Conservation (phyloP, 2,888 invertebrate genomes). For the Poecilus cupreus region DNA sequence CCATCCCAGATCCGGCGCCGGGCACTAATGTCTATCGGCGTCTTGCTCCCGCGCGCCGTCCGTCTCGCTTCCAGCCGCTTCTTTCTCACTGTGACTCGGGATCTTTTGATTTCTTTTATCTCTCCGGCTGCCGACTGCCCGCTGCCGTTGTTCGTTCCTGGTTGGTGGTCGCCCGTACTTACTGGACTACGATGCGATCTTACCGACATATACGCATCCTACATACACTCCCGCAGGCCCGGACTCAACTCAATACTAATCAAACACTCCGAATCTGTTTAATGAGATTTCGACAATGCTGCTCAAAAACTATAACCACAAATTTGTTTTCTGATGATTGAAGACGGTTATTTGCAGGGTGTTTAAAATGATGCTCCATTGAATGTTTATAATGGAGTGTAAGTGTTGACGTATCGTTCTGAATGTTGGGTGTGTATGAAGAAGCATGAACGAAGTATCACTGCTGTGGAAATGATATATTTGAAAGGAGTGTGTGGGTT, state of each 20-base stretch:
- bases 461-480: too few species aligned
- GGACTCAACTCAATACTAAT: background rate
- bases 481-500: too few species aligned
- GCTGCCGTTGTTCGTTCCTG: background rate
- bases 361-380: too few species aligned
- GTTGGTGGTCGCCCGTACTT: background rate
- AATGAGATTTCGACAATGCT: too few species aligned
- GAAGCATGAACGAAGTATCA: too few species aligned
- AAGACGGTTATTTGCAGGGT: too few species aligned
- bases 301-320: too few species aligned
- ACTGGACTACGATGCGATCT: background rate
- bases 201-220: background rate
- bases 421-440: too few species aligned
- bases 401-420: too few species aligned
- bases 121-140: background rate
- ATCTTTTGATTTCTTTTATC: constrained; percentile 58
- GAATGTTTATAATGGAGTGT: too few species aligned
- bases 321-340: too few species aligned
- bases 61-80: constrained; percentile 22
- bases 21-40: constrained; percentile 61
- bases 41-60: constrained; percentile 22
- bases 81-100: constrained; percentile 43
- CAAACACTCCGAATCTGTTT: too few species aligned
- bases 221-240: background rate
- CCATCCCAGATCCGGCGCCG: constrained; percentile 70